A percentile compares a stretch with the other conserved stretches of the same genome.
Evolutionary conservation across 2,113 vertebrate species (phyloP).

Genomic region (Peromyscus leucopus): DNA sequence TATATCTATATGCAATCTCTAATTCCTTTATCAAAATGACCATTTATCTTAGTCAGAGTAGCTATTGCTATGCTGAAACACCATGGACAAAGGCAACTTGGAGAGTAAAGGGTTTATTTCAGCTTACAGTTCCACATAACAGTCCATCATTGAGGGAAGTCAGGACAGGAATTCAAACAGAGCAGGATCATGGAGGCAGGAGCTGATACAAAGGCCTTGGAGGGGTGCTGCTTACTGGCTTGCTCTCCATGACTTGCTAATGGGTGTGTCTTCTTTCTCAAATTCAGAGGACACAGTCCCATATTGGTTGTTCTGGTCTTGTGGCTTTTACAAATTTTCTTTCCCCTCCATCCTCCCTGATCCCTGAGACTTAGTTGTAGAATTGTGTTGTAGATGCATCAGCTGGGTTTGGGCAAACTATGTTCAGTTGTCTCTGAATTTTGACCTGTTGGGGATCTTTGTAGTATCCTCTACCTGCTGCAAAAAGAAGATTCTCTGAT

Average conservation of each 20-base stretch:
- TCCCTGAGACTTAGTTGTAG: too few species aligned
- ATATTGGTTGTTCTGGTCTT: too few species aligned
- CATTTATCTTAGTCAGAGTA: not conserved
- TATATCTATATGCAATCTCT: not conserved
- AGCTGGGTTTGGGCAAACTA: not conserved
- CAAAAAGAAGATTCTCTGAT: not conserved
- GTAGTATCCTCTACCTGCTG: not conserved
- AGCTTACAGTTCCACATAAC: not conserved
- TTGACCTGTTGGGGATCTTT: not conserved
- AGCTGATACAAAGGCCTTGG: not conserved
- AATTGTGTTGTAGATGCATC: not conserved
- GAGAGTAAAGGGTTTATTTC: too few species aligned
- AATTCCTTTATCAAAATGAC: too few species aligned
- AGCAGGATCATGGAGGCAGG: too few species aligned
- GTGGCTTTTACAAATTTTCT: too few species aligned
- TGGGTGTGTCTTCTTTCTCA: too few species aligned
- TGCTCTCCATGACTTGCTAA: not conserved
- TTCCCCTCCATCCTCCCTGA: too few species aligned
- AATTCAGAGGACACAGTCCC: too few species aligned
- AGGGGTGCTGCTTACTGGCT: not conserved
- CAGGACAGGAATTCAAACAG: not conserved
- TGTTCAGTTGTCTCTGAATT: not conserved
- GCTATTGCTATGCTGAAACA: not conserved
- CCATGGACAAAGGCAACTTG: too few species aligned
- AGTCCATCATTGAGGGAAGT: not conserved